These are phyloP conservation scores for Halichoerus grypus DNA, from an alignment of 2,113 vertebrate genomes.

Conservation along the genomic window DNA sequence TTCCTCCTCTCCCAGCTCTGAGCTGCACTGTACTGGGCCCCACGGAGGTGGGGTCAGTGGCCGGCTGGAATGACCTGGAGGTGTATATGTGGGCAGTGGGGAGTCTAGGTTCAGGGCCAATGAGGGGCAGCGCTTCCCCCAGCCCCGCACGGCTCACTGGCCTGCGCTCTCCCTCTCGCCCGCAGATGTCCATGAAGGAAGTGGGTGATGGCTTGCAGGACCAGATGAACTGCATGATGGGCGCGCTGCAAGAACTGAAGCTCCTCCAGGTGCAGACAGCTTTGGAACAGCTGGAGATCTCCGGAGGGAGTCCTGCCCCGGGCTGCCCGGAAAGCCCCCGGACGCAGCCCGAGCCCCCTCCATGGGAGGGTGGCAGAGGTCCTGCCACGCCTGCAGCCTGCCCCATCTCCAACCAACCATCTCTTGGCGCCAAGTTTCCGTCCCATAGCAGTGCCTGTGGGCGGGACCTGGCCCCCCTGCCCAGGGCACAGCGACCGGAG, in stretches of 20 bases:
- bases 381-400: conserved; percentile 81
- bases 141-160: neutral
- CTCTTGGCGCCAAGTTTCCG: conserved; percentile 74
- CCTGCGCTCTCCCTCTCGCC: conserved; percentile 47
- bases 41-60: neutral
- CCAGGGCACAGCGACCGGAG: neutral
- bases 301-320: conserved; percentile 81
- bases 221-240: conserved; percentile 99
- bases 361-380: conserved; percentile 71
- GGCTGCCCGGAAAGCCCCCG: conserved; percentile 66
- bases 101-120: neutral
- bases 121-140: neutral
- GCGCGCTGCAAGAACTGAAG: conserved; percentile 97
- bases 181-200: conserved; percentile 96
- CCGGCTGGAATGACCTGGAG: neutral
- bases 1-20: conserved; percentile 23
- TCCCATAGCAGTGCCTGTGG: neutral
- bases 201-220: conserved; percentile 96
- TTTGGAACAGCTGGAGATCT: conserved; percentile 94
- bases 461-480: neutral
- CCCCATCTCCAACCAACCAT: conserved; percentile 82
- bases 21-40: neutral
- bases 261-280: conserved; percentile 97
- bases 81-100: neutral
- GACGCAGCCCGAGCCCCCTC: conserved; percentile 76